These are phyloP conservation scores for Aleiodes alternator DNA, from an alignment of 2,888 invertebrate species.

Conservation along the genomic window DNA sequence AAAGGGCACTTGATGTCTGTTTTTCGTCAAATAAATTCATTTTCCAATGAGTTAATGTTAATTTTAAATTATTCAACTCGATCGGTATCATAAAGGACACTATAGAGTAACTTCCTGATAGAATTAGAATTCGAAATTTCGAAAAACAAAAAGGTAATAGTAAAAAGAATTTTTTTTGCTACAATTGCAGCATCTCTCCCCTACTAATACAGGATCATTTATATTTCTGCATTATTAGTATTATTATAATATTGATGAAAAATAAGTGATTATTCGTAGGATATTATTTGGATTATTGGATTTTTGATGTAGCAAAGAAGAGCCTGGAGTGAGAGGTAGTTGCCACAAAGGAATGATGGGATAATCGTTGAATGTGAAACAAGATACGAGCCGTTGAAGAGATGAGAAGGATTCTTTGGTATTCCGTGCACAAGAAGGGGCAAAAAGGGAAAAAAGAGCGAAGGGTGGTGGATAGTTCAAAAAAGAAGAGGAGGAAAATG, in stretches of 20 bases:
- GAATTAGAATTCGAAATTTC: no score
- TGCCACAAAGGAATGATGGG: neutral
- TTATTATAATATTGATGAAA: neutral
- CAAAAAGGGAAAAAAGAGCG: neutral
- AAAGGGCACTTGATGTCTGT: no score
- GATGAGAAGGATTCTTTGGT: slow-evolving; percentile 24
- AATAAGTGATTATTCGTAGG: neutral
- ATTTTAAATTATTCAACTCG: no score
- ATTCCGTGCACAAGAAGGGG: slow-evolving; percentile 2
- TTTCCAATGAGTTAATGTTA: no score
- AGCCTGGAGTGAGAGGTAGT: neutral
- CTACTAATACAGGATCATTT: neutral
- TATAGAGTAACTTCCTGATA: no score
- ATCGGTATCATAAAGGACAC: no score
- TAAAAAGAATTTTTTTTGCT: no score
- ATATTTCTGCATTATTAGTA: no score
- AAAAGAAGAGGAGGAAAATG: neutral
- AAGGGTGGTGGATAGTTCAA: slow-evolving; percentile 6
- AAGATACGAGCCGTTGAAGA: neutral
- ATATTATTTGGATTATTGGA: neutral
- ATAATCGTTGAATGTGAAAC: slow-evolving; percentile 4
- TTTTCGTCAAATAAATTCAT: no score
- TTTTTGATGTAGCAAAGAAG: neutral
- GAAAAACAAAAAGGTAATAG: no score
- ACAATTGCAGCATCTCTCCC: no score